phyloP scores from a whole-genome alignment of 2,888 invertebrate genomes.

The Ichneumon xanthorius region DNA sequence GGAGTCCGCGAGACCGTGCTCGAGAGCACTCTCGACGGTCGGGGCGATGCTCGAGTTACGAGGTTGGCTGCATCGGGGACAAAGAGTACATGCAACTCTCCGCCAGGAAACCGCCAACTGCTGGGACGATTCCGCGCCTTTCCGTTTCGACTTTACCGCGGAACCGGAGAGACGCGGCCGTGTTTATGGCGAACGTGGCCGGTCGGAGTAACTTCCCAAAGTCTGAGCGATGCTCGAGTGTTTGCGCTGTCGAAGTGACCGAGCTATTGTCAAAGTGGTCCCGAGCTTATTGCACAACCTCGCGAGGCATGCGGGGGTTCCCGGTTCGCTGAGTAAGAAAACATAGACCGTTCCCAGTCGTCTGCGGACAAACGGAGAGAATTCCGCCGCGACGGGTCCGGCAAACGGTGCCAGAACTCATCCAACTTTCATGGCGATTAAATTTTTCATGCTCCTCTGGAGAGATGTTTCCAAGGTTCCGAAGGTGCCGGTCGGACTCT shows the following conservation, averaged over 20 bases:
- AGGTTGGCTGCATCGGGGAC: conserved; percentile 47
- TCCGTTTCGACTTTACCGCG: conserved; percentile 55
- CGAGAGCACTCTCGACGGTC: conserved; percentile 15
- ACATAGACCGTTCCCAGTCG: conserved; percentile 4
- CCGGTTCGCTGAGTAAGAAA: conserved; percentile 30
- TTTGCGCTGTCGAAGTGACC: background rate
- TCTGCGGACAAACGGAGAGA: conserved; percentile 3
- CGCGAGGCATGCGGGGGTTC: background rate
- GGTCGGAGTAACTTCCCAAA: background rate
- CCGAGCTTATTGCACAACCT: background rate
- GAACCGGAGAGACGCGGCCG: conserved; percentile 4
- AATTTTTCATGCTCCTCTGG: conserved; percentile 60
- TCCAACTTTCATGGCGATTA: conserved; percentile 66
- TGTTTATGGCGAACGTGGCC: conserved; percentile 11
- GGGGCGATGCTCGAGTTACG: conserved; percentile 53
- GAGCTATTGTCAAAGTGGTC: background rate
- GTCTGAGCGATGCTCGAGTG: background rate
- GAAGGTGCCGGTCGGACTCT: conserved; percentile 45
- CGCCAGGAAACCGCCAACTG: conserved; percentile 51
- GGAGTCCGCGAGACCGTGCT: conserved; percentile 21
- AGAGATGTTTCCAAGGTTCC: conserved; percentile 43
- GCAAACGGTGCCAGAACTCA: conserved; percentile 30
- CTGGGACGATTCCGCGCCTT: conserved; percentile 36
- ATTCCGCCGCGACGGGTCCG: conserved; percentile 21
- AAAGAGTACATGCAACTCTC: conserved; percentile 42